A percentile compares a stretch with the other conserved stretches of the same genome.
Conservation (phyloP, 2,888 invertebrate species). For the Lasius fuliginosus region DNA sequence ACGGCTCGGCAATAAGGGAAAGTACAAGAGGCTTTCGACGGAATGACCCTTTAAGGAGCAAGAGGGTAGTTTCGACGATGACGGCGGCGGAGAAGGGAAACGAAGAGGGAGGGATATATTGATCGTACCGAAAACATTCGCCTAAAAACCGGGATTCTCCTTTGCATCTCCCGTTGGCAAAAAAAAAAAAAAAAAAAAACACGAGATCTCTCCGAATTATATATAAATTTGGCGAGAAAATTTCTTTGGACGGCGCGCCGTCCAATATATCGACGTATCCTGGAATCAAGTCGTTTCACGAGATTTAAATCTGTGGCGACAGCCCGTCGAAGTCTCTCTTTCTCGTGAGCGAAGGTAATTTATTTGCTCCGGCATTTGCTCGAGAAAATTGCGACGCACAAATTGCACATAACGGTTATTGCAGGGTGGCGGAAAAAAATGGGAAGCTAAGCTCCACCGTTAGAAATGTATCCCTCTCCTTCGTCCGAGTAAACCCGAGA, state of each 20-base stretch:
- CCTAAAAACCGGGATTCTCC: conserved; percentile 26
- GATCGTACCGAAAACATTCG: conserved; percentile 59
- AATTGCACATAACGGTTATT: conserved; percentile 52
- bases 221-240: background rate
- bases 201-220: background rate
- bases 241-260: conserved; percentile 2
- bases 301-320: conserved; percentile 32
- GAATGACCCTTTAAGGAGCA: conserved; percentile 56
- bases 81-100: conserved; percentile 19
- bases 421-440: conserved; percentile 22
- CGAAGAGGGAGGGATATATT: conserved; percentile 47
- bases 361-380: conserved; percentile 26
- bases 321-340: conserved; percentile 45
- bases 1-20: conserved; percentile 43
- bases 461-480: background rate
- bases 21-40: conserved; percentile 52
- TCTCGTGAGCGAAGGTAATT: conserved; percentile 42
- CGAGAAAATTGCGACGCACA: conserved; percentile 52
- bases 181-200: background rate
- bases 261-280: conserved; percentile 4
- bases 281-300: conserved; percentile 19
- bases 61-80: conserved; percentile 36
- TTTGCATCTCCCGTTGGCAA: background rate
- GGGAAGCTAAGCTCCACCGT: background rate
- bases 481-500: background rate